Percentiles rank a stretch among this genome's conserved stretches.
Evolutionary conservation across 2,113 vertebrate species (phyloP).

Genomic region (Macaca mulatta): DNA sequence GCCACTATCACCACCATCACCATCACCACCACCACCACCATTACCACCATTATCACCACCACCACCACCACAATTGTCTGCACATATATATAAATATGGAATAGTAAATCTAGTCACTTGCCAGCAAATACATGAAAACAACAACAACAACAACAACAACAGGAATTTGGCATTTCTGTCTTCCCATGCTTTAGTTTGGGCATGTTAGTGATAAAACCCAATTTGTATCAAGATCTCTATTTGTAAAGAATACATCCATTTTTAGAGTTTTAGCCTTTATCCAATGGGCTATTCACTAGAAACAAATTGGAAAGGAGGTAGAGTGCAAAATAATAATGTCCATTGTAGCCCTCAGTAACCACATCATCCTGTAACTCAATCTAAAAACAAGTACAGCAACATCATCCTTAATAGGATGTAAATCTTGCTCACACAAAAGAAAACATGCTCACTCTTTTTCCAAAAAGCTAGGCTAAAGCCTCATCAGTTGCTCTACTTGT

Average conservation of each 20-base stretch:
- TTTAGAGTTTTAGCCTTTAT: neutral
- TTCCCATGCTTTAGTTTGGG: neutral
- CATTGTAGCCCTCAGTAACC: neutral
- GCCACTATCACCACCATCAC: fast-evolving
- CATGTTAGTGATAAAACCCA: neutral
- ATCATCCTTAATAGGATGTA: neutral
- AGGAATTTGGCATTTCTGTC: neutral
- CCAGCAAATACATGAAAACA: neutral
- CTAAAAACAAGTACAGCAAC: neutral
- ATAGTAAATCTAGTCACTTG: neutral
- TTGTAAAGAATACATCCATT: neutral
- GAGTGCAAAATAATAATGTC: neutral
- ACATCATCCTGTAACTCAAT: neutral
- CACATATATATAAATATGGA: no score
- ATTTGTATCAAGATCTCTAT: neutral
- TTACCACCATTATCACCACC: fast-evolving
- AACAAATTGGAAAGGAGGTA: neutral
- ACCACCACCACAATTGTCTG: no score
- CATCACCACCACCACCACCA: fast-evolving
- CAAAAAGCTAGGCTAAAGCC: neutral
- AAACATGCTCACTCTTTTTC: neutral
- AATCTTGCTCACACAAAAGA: neutral
- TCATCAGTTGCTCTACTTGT: neutral
- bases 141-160: neutral
- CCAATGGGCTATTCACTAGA: neutral